Evolutionary conservation across 1,140 invertebrate species (phyloP), one percentile per base, ranked within the genome.

Genomic region (Ostrea denselamellosa): DNA sequence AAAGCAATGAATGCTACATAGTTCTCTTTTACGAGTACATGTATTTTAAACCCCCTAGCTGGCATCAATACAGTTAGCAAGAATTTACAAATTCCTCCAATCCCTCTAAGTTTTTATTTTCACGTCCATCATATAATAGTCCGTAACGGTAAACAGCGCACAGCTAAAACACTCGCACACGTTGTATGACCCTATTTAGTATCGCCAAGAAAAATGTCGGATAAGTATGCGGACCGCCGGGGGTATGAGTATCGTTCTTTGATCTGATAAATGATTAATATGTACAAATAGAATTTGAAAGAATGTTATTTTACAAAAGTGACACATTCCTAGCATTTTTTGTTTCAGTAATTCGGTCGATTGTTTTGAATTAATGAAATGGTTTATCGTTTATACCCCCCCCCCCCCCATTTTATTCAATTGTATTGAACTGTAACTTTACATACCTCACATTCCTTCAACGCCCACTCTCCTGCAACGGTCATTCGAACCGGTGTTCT

Each of bases 381-480:
- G 34, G 1, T 44, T 44, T 5, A 44, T 2, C 1, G 34, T 44
- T 44, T 44, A 44, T 44, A 44, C 5, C 34, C 34, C 34, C 34
- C 34, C 34, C 34, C 34, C 34, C 34, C 34, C 34, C 34, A 44
- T 44, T 44, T 2, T 1, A 44, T 5, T 44, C 1, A 44, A 2
- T 44, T 44, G 1, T 44, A 44, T 44, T 44, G 58, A 14, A 34
- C 12, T 65, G 62, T 34, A 3, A 22, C 58, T 19, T 28, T 22
- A n/a, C 85, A n/a, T 85, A 89, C 88, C 86, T 89, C 88, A 25
- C 88, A 89, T 87, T 89, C 82, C 77, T 87, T 85, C 4, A 89
- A 51, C 17, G 89, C 89, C 89, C 89, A 89, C 44, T 89, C 89
- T 22, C 89, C 89, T 44, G 83, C 84, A 5, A 89, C 86, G 0